phyloP scores from a whole-genome alignment of 2,113 vertebrate species.

The Smithornis capensis region DNA sequence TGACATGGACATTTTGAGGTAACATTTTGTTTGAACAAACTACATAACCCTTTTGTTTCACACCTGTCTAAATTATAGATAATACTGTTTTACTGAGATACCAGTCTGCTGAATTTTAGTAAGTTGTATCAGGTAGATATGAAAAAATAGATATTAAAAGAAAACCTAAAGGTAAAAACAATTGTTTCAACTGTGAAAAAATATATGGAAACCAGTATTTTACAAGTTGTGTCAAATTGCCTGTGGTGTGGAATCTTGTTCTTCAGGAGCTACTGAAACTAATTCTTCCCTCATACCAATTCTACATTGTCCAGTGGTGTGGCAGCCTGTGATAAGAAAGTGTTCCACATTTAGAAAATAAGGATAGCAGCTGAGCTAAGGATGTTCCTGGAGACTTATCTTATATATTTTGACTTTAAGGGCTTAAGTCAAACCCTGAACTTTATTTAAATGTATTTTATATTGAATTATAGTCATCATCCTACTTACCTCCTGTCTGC shows the following conservation, averaged over 20 bases:
- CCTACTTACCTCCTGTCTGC: conserved; percentile 42
- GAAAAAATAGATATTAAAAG: neutral
- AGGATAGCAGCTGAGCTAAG: neutral
- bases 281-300: conserved; percentile 32
- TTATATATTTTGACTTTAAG: conserved; percentile 5
- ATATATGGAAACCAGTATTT: neutral
- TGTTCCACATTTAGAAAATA: conserved; percentile 30
- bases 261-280: conserved; percentile 36
- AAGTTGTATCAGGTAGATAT: neutral
- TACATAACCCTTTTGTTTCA: neutral
- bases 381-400: conserved; percentile 1
- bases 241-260: neutral
- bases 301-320: conserved; percentile 19
- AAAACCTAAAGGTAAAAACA: neutral
- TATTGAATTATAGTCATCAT: conserved; percentile 56
- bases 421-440: conserved; percentile 37
- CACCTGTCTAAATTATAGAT: neutral
- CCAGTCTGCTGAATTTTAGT: neutral
- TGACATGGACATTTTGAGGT: neutral
- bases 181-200: neutral
- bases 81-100: neutral
- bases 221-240: neutral
- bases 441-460: conserved; percentile 56
- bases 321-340: conserved; percentile 37
- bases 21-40: neutral